phyloP scores from a whole-genome alignment of 2,888 invertebrate species.

The Alviniconcha strummeri region DNA sequence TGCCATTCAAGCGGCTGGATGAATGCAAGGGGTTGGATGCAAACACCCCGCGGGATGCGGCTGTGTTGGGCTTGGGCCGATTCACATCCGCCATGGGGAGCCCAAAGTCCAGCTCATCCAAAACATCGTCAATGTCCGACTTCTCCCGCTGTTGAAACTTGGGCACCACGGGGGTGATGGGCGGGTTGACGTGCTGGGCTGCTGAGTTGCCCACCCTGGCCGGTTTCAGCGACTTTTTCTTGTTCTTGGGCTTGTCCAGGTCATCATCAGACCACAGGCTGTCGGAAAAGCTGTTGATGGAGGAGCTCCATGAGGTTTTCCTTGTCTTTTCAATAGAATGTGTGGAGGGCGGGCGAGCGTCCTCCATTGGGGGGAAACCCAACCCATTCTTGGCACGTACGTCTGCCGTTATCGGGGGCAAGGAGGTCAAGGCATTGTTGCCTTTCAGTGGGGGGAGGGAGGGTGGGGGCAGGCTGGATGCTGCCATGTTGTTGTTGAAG shows the following conservation, averaged over 20 bases:
- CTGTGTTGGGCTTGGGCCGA: slow-evolving; percentile 29
- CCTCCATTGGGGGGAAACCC: slow-evolving; percentile 31
- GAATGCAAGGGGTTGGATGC: neutral
- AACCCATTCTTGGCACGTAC: slow-evolving; percentile 33
- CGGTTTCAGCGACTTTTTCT: slow-evolving; percentile 39
- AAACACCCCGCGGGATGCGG: slow-evolving; percentile 1
- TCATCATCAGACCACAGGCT: slow-evolving; percentile 68
- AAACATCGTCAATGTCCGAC: slow-evolving; percentile 54
- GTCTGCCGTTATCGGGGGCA: slow-evolving; percentile 36
- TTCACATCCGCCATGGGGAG: slow-evolving; percentile 64
- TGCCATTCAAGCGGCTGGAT: slow-evolving; percentile 44
- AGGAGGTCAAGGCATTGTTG: slow-evolving; percentile 27
- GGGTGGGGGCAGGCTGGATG: slow-evolving; percentile 16
- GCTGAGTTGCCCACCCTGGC: slow-evolving; percentile 33
- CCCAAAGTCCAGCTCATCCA: slow-evolving; percentile 65
- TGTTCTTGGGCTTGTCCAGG: slow-evolving; percentile 41
- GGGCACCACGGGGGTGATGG: slow-evolving; percentile 32
- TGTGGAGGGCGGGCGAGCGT: slow-evolving; percentile 39
- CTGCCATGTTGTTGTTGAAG: neutral
- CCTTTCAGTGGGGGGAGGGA: slow-evolving; percentile 18
- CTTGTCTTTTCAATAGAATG: slow-evolving; percentile 35
- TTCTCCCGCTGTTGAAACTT: slow-evolving; percentile 27
- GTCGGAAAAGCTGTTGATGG: slow-evolving; percentile 61
- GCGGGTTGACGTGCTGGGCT: slow-evolving; percentile 33
- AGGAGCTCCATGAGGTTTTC: slow-evolving; percentile 54